Evolutionary conservation across 2,113 vertebrate species (phyloP).

Genomic region (Oxyruncus cristatus): DNA sequence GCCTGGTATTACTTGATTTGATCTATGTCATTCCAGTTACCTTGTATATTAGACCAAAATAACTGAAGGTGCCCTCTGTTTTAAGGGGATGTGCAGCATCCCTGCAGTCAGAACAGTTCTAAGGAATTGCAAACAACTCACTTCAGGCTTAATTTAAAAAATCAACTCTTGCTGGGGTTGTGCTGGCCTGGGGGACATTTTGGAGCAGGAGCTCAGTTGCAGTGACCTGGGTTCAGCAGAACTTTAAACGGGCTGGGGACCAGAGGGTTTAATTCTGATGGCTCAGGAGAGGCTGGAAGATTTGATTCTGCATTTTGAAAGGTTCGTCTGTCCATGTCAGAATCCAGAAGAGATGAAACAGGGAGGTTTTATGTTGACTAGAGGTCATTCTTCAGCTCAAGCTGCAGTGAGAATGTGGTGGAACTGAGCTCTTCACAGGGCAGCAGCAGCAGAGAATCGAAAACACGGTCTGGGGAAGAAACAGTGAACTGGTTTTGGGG

Average conservation of each 20-base stretch:
- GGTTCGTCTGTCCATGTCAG: neutral
- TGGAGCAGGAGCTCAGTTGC: neutral
- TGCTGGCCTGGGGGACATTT: neutral
- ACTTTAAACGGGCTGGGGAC: slow-evolving; percentile 15
- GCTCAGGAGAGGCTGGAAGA: slow-evolving; percentile 1
- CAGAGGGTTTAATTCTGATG: slow-evolving; percentile 23
- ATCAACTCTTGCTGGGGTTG: neutral
- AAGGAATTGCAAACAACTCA: neutral
- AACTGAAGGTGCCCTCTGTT: neutral
- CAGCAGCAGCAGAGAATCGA: neutral
- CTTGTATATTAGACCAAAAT: neutral
- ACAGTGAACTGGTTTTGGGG: neutral
- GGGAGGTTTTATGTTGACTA: rapidly evolving
- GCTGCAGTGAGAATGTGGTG: neutral
- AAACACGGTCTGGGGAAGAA: neutral
- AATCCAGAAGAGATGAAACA: neutral
- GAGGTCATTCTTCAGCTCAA: neutral
- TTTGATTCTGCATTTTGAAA: neutral
- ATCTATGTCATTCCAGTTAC: neutral
- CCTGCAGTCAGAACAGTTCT: neutral
- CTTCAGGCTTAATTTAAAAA: neutral
- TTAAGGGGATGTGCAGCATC: neutral
- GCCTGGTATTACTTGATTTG: neutral
- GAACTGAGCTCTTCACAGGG: neutral
- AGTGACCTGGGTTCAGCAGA: neutral